A percentile compares a stretch with the other conserved stretches of the same genome.
Conservation (phyloP, 1,140 invertebrate genomes). For the Cryptotermes secundus region DNA sequence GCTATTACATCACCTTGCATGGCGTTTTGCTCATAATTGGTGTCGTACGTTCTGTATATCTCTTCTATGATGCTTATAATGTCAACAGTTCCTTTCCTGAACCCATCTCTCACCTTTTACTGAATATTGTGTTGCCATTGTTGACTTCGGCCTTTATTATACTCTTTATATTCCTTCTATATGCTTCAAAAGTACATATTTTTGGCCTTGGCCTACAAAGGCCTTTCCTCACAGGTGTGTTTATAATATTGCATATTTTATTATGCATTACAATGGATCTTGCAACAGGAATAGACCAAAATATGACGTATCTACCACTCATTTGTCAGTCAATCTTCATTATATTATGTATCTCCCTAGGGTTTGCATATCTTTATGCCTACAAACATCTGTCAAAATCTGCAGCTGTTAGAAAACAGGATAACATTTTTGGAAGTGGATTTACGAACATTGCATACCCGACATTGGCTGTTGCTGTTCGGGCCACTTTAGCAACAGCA, state of each 20-base stretch:
- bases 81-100: slow-evolving; percentile 72
- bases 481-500: slow-evolving; percentile 81
- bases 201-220: slow-evolving; percentile 50
- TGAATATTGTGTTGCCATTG: slow-evolving; percentile 79
- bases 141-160: slow-evolving; percentile 82
- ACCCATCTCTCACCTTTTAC: slow-evolving; percentile 76
- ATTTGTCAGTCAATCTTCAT: slow-evolving; percentile 82
- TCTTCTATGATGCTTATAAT: slow-evolving; percentile 89
- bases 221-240: slow-evolving; percentile 64
- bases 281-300: slow-evolving; percentile 55
- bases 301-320: slow-evolving; percentile 62
- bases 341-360: slow-evolving; percentile 73
- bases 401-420: slow-evolving; percentile 48
- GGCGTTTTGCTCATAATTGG: slow-evolving; percentile 77
- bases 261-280: slow-evolving; percentile 79
- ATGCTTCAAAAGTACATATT: slow-evolving; percentile 58
- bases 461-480: slow-evolving; percentile 70
- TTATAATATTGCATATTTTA: slow-evolving; percentile 73
- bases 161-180: slow-evolving; percentile 78
- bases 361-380: slow-evolving; percentile 79
- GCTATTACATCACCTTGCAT: slow-evolving; percentile 82
- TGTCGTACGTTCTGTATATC: slow-evolving; percentile 76
- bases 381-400: slow-evolving; percentile 57
- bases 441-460: slow-evolving; percentile 49
- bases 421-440: slow-evolving; percentile 45